Evolutionary conservation across 2,888 invertebrate species (phyloP), one percentile per base, ranked within the genome.

Genomic region (Torymus auratus): DNA sequence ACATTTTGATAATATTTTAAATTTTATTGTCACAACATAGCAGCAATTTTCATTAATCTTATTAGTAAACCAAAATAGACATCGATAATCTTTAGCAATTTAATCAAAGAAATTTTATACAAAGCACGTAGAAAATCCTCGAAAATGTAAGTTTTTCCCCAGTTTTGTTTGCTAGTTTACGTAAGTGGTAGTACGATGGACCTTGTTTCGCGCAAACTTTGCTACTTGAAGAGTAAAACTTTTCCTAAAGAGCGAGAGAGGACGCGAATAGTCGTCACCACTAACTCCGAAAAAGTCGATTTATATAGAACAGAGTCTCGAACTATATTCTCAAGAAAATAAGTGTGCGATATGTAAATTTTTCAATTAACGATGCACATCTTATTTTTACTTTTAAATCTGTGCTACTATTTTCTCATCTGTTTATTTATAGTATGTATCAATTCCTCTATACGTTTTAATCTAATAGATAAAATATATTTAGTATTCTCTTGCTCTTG

Each of bases 121-220:
- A 20, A 15, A 56, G 58, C 58, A 11, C 50, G 20, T 58, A 75
- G 23, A 50, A 52, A 23, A 58, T 52, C 60, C 52, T 58, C 17
- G 14, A 53, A 52, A 67, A 67, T 4, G 20, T 23, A 52, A 75
- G 58, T 52, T 58, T 75, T 67, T 67, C 56, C 41, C 58, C 67
- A 67, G 52, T 72, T 62, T 64, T 28, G 23, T 62, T 72, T 28
- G n/a, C 75, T 50, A 60, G 67, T 67, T 72, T 62, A 62, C 67
- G 58, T 17, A 58, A 61, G 62, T 62, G 50, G 12, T 50, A 67
- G 67, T 67, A 55, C 76, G 62, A 76, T 76, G 69, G 56, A 76
- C 62, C 76, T 76, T 69, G 76, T 76, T 76, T 69, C 55, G 76
- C 76, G 53, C 23, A 68, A 75, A 75, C 28, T 76, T 76, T 76